phyloP scores from a whole-genome alignment of 2,888 invertebrate species.

The Listrodromus nycthemerus region DNA sequence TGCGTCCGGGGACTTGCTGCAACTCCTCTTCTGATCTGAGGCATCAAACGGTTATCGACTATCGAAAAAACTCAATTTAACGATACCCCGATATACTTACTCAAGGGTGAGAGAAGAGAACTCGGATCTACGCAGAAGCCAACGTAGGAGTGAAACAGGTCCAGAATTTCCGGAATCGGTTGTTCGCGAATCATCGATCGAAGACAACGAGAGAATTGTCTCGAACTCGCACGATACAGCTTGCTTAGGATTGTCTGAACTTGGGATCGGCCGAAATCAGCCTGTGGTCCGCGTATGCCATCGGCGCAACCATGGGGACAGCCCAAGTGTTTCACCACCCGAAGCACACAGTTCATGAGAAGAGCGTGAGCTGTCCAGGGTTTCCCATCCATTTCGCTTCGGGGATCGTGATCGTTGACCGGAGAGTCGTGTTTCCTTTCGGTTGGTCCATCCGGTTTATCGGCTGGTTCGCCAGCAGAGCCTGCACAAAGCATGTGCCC shows the following conservation, averaged over 20 bases:
- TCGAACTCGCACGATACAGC: conserved; percentile 89
- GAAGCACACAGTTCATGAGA: conserved; percentile 89
- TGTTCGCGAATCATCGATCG: conserved; percentile 91
- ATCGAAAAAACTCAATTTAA: neutral
- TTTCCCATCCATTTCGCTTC: conserved; percentile 66
- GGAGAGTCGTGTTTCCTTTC: conserved; percentile 76
- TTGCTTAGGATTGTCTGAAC: conserved; percentile 92
- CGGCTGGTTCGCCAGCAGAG: conserved; percentile 69
- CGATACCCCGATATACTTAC: conserved; percentile 87
- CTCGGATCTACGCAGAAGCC: conserved; percentile 98
- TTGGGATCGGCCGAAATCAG: conserved; percentile 95
- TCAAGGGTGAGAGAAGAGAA: conserved; percentile 93
- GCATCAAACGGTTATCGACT: conserved; percentile 20
- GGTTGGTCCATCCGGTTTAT: conserved; percentile 71
- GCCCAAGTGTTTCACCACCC: conserved; percentile 95
- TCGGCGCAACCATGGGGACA: conserved; percentile 97
- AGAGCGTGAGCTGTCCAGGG: conserved; percentile 88
- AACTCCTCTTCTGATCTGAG: conserved; percentile 90
- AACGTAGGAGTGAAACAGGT: conserved; percentile 97
- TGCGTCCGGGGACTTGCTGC: conserved; percentile 89
- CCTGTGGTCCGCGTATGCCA: conserved; percentile 92
- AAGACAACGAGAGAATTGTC: conserved; percentile 88
- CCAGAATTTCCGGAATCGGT: conserved; percentile 93
- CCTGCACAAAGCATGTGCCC: conserved; percentile 57
- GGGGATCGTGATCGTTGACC: conserved; percentile 72